Conservation (phyloP, 1,140 invertebrate species). For the Heliconius melpomene region DNA sequence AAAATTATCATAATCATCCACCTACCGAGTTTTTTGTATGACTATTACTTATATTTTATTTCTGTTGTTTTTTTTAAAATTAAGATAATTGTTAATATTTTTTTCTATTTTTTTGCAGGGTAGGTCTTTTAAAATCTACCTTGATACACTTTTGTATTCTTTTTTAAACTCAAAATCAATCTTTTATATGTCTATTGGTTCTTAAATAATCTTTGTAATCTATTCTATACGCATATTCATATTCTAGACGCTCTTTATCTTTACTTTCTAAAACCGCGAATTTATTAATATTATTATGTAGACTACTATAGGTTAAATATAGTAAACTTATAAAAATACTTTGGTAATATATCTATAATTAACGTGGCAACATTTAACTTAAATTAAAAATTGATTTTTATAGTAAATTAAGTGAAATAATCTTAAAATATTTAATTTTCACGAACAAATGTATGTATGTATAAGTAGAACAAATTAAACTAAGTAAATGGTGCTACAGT, state of each 20-base stretch:
- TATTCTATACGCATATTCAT: too few species aligned
- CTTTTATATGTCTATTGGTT: too few species aligned
- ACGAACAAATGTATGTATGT: not conserved
- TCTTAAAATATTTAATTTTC: not conserved
- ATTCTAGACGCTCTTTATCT: too few species aligned
- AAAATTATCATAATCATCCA: constrained; percentile 67
- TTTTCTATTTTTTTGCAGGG: not conserved
- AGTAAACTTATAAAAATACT: too few species aligned
- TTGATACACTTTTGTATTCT: not conserved
- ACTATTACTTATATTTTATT: constrained; percentile 25
- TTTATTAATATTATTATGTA: too few species aligned
- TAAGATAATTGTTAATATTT: not conserved
- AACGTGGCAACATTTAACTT: too few species aligned
- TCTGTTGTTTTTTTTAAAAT: not conserved
- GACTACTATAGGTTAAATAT: too few species aligned
- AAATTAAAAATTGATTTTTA: not conserved
- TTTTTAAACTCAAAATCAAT: too few species aligned
- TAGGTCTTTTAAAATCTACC: not conserved
- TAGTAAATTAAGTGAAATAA: too few species aligned
- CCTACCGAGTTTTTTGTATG: constrained; percentile 76
- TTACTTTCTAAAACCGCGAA: too few species aligned
- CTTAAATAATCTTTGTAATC: too few species aligned
- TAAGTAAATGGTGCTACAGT: constrained; percentile 21
- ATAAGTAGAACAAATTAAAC: not conserved
- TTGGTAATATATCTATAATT: too few species aligned